These are phyloP conservation scores for Battus philenor DNA, from an alignment of 1,140 invertebrate genomes.

Conservation along the genomic window DNA sequence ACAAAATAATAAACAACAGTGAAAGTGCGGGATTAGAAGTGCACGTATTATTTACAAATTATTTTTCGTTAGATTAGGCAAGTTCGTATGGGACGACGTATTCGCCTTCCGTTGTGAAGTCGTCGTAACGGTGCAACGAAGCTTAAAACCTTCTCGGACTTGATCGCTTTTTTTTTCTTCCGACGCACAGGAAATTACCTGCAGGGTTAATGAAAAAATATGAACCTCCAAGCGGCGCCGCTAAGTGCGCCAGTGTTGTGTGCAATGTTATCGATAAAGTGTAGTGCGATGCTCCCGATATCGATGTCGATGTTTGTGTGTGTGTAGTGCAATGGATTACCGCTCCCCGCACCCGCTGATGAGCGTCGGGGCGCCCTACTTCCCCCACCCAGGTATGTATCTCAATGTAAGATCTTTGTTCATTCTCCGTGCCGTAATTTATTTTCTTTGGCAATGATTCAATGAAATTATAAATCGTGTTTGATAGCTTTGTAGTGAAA, in stretches of 20 bases:
- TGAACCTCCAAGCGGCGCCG: constrained; percentile 20
- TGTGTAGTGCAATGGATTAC: constrained; percentile 58
- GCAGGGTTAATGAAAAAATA: constrained; percentile 18
- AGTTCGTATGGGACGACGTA: too few relatives aligned
- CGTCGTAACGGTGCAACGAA: too few relatives aligned
- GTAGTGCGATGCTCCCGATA: constrained; percentile 22
- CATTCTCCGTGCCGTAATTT: too few relatives aligned
- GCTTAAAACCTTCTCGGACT: background rate
- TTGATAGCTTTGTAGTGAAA: too few relatives aligned
- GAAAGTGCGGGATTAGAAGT: too few relatives aligned
- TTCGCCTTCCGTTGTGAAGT: too few relatives aligned
- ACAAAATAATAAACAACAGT: too few relatives aligned
- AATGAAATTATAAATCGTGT: too few relatives aligned
- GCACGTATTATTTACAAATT: too few relatives aligned
- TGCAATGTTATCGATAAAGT: constrained; percentile 5
- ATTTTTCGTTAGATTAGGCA: too few relatives aligned
- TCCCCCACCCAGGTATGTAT: constrained; percentile 58
- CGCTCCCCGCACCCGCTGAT: constrained; percentile 57
- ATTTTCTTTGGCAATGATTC: too few relatives aligned
- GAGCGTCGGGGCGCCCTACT: constrained; percentile 59
- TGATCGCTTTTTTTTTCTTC: constrained; percentile 3
- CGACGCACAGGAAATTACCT: constrained; percentile 22
- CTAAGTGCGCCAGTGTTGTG: constrained; percentile 30
- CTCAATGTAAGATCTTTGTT: too few relatives aligned
- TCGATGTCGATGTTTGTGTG: constrained; percentile 20